Conservation (phyloP, 2,888 invertebrate species). For the Helleia helle region DNA sequence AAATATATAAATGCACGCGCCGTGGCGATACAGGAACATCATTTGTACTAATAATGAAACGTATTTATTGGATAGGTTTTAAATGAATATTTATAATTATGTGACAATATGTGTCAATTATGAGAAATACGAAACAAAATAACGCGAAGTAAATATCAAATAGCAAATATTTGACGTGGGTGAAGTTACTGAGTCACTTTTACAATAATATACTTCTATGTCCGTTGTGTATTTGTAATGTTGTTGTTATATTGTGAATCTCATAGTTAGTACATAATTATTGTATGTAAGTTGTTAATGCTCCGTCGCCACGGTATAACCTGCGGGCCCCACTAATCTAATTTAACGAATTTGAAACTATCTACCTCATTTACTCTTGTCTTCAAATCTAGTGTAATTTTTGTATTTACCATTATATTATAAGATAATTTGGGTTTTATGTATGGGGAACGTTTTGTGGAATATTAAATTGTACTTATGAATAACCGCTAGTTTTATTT, state of each 20-base stretch:
- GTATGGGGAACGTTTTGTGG: slow-evolving; percentile 70
- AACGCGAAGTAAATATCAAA: slow-evolving; percentile 3
- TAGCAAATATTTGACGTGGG: not conserved
- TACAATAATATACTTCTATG: slow-evolving; percentile 18
- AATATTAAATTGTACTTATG: slow-evolving; percentile 72
- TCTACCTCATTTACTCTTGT: slow-evolving; percentile 63
- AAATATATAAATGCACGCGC: not conserved
- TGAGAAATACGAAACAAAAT: slow-evolving; percentile 9
- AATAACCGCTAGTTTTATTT: slow-evolving; percentile 65
- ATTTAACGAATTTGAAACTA: slow-evolving; percentile 29
- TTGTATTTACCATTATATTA: slow-evolving; percentile 64
- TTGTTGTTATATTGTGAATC: slow-evolving; percentile 43
- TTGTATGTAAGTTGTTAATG: slow-evolving; percentile 23
- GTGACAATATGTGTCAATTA: slow-evolving; percentile 64
- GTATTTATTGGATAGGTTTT: slow-evolving; percentile 11
- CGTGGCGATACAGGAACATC: slow-evolving; percentile 3
- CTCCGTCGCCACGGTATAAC: slow-evolving; percentile 46
- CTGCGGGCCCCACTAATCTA: slow-evolving; percentile 24
- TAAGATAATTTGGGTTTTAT: slow-evolving; percentile 62
- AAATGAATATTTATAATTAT: slow-evolving; percentile 32
- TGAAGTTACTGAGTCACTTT: slow-evolving; percentile 11
- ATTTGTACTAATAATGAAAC: slow-evolving; percentile 4
- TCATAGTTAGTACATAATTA: slow-evolving; percentile 39
- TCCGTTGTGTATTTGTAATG: slow-evolving; percentile 17
- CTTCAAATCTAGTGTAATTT: slow-evolving; percentile 60